Conservation (phyloP, 2,888 invertebrate genomes). For the Hirtodrosophila histrioides region DNA sequence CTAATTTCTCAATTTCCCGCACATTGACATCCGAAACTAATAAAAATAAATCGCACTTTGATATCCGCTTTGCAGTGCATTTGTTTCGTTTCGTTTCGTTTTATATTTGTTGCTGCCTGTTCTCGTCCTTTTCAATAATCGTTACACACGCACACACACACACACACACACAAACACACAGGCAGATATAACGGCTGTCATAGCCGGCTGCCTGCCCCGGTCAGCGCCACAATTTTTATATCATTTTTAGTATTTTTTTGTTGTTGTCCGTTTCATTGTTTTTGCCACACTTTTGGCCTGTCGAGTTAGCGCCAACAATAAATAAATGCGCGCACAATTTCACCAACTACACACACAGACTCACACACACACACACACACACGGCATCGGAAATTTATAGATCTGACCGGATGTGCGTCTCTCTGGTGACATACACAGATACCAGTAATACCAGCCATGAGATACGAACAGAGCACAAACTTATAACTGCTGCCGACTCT, state of each 20-base stretch:
- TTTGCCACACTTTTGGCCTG: conserved; percentile 66
- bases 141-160: conserved; percentile 44
- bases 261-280: conserved; percentile 47
- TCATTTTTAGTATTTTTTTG: conserved; percentile 60
- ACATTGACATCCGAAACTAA: conserved; percentile 81
- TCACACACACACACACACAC: conserved; percentile 5
- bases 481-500: conserved; percentile 40
- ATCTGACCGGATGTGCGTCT: conserved; percentile 74
- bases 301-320: conserved; percentile 74
- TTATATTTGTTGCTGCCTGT: conserved; percentile 29
- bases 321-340: conserved; percentile 72
- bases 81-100: conserved; percentile 37
- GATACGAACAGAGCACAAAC: conserved; percentile 45
- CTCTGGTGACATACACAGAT: conserved; percentile 72
- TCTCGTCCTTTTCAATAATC: conserved; percentile 66
- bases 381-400: conserved; percentile 67
- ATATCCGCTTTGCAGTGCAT: conserved; percentile 68
- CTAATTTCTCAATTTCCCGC: conserved; percentile 81
- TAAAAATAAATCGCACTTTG: conserved; percentile 81
- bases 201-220: conserved; percentile 43
- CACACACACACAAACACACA: conserved; percentile 29
- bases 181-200: conserved; percentile 52
- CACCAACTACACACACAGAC: conserved; percentile 29
- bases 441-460: conserved; percentile 45
- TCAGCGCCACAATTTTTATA: conserved; percentile 65